Conservation (phyloP, 2,113 vertebrate species). For the Theropithecus gelada region DNA sequence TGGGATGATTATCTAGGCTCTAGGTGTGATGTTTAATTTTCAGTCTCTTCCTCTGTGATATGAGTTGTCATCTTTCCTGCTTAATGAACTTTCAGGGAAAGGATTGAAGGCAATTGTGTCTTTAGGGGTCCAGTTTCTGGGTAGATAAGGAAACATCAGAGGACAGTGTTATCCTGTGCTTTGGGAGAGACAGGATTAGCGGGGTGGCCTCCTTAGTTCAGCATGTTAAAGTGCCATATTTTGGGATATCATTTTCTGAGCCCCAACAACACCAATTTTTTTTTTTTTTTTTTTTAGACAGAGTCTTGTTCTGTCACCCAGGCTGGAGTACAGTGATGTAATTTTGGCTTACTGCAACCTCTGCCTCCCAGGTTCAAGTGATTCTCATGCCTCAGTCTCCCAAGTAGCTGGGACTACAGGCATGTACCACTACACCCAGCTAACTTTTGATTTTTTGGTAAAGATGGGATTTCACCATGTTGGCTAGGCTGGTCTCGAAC, state of each 20-base stretch:
- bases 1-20: not conserved
- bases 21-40: not conserved
- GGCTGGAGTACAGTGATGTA: too few relatives aligned
- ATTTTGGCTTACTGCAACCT: too few relatives aligned
- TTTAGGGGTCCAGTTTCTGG: not conserved
- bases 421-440: too few relatives aligned
- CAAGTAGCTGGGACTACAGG: too few relatives aligned
- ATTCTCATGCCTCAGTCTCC: too few relatives aligned
- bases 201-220: not conserved
- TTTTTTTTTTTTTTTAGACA: too few relatives aligned
- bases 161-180: not conserved
- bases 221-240: not conserved
- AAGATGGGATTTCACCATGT: too few relatives aligned
- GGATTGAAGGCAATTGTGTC: not conserved
- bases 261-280: not conserved
- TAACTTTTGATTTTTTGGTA: too few relatives aligned
- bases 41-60: not conserved
- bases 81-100: not conserved
- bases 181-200: not conserved
- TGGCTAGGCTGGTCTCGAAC: too few relatives aligned
- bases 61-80: not conserved
- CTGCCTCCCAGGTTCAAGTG: too few relatives aligned
- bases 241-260: not conserved
- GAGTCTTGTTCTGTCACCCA: too few relatives aligned
- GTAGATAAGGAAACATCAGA: not conserved